Conservation (phyloP, 2,113 vertebrate species). For the Mustela nigripes region DNA sequence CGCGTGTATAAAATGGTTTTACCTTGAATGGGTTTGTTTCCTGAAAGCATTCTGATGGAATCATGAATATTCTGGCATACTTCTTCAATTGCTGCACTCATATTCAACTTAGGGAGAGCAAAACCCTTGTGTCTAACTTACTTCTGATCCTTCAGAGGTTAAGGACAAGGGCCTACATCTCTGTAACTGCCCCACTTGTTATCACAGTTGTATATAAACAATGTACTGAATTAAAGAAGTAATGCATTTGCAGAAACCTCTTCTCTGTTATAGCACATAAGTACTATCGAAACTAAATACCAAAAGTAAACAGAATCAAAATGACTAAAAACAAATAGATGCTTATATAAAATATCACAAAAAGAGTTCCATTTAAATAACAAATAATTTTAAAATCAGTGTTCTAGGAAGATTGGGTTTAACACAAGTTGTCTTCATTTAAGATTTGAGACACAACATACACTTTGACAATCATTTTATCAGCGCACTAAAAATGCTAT, state of each 20-base stretch:
- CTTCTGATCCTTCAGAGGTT: not conserved
- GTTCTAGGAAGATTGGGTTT: not conserved
- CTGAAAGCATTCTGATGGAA: not conserved
- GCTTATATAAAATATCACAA: not conserved
- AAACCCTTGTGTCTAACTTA: not conserved
- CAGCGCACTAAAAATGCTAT: constrained; percentile 23
- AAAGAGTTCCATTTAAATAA: constrained; percentile 38
- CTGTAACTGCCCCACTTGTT: not conserved
- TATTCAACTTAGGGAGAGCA: not conserved
- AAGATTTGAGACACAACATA: constrained; percentile 6
- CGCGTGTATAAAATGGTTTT: not conserved
- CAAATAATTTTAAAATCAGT: constrained; percentile 1
- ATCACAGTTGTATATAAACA: not conserved
- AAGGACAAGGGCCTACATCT: not conserved
- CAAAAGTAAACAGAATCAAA: not conserved
- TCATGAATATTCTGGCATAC: not conserved
- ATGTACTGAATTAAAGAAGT: constrained; percentile 21
- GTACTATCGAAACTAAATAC: constrained; percentile 12
- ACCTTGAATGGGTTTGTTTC: not conserved
- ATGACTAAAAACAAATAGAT: constrained; percentile 15
- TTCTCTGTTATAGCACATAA: not conserved
- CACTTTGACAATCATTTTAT: not conserved
- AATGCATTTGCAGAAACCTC: constrained; percentile 12
- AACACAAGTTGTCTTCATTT: constrained; percentile 27
- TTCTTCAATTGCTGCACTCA: not conserved